Percentiles rank a stretch among this genome's conserved stretches.
These are phyloP conservation scores for Pollimyrus isidori DNA, from an alignment of 2,113 vertebrate species.

Conservation along the genomic window DNA sequence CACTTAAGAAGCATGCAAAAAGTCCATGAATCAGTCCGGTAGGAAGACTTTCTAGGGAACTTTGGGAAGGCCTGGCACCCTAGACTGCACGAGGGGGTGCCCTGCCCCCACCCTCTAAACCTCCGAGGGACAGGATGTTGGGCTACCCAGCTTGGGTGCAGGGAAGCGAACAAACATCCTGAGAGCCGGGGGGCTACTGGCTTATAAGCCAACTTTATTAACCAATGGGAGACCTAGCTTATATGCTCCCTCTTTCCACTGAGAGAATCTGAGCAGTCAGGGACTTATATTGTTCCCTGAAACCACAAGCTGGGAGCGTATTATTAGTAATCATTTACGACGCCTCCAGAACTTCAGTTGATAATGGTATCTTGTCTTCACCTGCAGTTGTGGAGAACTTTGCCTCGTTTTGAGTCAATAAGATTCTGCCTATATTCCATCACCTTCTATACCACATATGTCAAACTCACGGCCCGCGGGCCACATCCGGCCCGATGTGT, in stretches of 20 bases:
- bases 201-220: neutral
- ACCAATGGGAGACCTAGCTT: neutral
- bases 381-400: neutral
- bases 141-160: neutral
- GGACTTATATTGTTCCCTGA: neutral
- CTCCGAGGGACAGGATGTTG: neutral
- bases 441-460: neutral
- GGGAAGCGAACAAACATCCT: neutral
- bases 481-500: too few species aligned
- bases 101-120: neutral
- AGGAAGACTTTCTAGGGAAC: neutral
- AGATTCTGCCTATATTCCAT: neutral
- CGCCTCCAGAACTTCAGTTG: neutral
- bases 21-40: neutral
- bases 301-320: neutral
- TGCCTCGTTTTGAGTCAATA: neutral
- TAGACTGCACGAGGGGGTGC: neutral
- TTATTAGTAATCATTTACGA: neutral
- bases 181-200: neutral
- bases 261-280: neutral
- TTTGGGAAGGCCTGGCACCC: neutral
- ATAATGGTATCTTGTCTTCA: neutral
- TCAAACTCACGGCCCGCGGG: too few species aligned
- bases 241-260: neutral
- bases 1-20: neutral